These are phyloP conservation scores for Drosophila yooni DNA, from an alignment of 2,888 invertebrate species.

Conservation along the genomic window DNA sequence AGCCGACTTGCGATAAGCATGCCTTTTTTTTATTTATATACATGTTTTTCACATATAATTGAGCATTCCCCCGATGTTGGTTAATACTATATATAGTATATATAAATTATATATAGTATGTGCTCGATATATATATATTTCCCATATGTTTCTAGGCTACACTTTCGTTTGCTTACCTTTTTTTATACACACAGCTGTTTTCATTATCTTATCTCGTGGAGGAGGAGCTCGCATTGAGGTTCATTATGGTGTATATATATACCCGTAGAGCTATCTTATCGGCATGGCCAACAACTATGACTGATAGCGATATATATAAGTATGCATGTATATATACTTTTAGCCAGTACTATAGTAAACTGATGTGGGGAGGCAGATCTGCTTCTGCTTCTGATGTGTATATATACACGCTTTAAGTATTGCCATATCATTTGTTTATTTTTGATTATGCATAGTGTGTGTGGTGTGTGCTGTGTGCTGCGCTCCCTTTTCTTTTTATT, in stretches of 20 bases:
- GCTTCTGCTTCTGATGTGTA: background rate
- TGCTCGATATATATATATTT: background rate
- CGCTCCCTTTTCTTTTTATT: background rate
- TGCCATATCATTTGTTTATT: constrained; percentile 65
- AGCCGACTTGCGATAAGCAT: constrained; percentile 30
- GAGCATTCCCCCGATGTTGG: constrained; percentile 31
- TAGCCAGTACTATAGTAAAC: constrained; percentile 3
- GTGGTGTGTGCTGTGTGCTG: background rate
- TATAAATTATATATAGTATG: background rate
- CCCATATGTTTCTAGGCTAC: constrained; percentile 22
- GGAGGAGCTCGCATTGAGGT: constrained; percentile 31
- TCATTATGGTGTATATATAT: constrained; percentile 5
- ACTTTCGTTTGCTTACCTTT: constrained; percentile 63
- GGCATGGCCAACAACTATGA: constrained; percentile 66
- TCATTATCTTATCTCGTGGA: constrained; percentile 63
- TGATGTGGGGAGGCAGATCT: constrained; percentile 43
- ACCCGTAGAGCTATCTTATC: constrained; percentile 58
- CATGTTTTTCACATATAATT: constrained; percentile 12
- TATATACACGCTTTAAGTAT: constrained; percentile 24
- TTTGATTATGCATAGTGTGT: constrained; percentile 51
- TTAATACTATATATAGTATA: constrained; percentile 12
- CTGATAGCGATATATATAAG: constrained; percentile 56
- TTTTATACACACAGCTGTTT: constrained; percentile 74
- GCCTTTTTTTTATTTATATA: background rate
- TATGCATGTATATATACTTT: constrained; percentile 14